Base-by-base conservation (phyloP, 2,113 vertebrate species). In the Polyodon spathula region DNA sequence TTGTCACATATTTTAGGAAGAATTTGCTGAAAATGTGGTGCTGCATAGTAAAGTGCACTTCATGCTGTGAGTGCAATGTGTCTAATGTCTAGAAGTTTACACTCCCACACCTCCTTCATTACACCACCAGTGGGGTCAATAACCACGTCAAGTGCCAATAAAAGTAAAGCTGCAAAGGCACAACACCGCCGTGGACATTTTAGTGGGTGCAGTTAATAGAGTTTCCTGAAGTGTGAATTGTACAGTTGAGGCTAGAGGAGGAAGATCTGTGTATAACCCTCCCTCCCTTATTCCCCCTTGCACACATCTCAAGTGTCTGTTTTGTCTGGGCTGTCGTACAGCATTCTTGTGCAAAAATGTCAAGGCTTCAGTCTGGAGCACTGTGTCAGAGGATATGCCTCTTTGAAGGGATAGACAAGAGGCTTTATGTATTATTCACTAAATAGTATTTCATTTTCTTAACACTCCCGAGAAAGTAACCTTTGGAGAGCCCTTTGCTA, bases 271-370 rank as follows among this genome's bases (percentile, higher is more conserved):
- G 68, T 71, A 70, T 78, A 83, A 72, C 71, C 70, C 81, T 75
- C 67, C 69, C 71, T 70, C 71, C 67, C 69, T 61, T 61, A 70
- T 68, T 50, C 56, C 67, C 37, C 14, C 71, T 62, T 72, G 72
- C 69, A 71, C 81, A 76, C 84, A 84, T 90, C 84, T 92, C 76
- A 76, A 93, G 88, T 90, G 84, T 89, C 86, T 96, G 86, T 91
- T 96, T 93, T 94, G 88, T 95, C 90, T 93, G 88, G 76, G 72
- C 78, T 74, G 73, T 90, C 70, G 16, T 53, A 76, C 66, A 78
- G 76, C 72, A 77, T 86, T 81, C 86, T 86, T 82, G 73, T 79
- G 83, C 71, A 86, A 78, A 81, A 84, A 82, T 85, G 67, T 80
- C 79, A 82, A 76, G 70, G 75, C 88, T 88, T 86, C 83, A 78